Base-by-base conservation (phyloP, 2,113 vertebrate species). In the Glaucomys volans region DNA sequence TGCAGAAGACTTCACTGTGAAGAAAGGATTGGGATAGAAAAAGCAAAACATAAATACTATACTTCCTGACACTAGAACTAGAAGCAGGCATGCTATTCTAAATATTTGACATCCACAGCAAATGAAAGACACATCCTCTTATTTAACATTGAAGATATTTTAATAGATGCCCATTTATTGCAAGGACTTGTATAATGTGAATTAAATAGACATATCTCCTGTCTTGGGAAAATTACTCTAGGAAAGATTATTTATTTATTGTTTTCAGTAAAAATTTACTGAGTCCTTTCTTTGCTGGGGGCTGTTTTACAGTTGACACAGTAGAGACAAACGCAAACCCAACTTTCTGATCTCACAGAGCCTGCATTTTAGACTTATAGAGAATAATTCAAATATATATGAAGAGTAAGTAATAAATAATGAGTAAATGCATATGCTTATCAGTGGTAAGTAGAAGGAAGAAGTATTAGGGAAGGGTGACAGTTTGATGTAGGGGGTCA, bases 371-470 rank as follows among this genome's bases (percentile, higher is more conserved):
- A 72, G 44, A 20, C 20, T 71, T 47, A 28, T 37, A 37, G 30
- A 87, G 76, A 59, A 12, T 8, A 67, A 57, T 0, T 37, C 16
- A 22, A 22, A 42, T 2, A 8, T 7, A 20, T 20, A 50, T 6
- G 67, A 47, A 75, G 5, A 57, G 18, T 42, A 57, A 54, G 14
- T 16, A 17, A 16, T 35, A 20, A 44, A 17, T 42, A 11, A 8
- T 40, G 28, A 50, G 57, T 37, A 35, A 30, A 20, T 26, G 8
- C 9, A 20, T 4, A n/a, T 44, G 12, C 44, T 59, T 42, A 35
- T 20, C 28, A 59, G 9, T 8, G 35, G 13, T 37, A 2, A 11
- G 0, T 1, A 16, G 26, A 1, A 20, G 40, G n/a, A 0, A 50
- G 71, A 40, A 20, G 35, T 30, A 3, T 0, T 0, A 14, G 28